Evolutionary conservation across 2,888 invertebrate genomes (phyloP).

Genomic region (Eumerus sabulonum): DNA sequence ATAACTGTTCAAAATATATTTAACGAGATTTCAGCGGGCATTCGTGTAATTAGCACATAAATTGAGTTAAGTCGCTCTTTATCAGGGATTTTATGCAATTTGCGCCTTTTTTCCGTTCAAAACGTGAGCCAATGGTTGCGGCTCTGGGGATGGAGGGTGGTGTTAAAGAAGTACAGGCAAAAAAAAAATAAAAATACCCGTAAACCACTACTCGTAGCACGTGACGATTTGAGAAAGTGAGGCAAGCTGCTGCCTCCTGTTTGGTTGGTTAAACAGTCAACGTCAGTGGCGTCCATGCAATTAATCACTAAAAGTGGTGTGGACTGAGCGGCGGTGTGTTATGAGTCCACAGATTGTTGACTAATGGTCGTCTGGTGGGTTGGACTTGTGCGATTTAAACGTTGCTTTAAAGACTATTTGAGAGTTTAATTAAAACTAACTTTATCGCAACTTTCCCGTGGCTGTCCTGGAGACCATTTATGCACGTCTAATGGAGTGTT

Average conservation of each 20-base stretch:
- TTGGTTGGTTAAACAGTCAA: conserved; percentile 22
- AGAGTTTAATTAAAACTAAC: conserved; percentile 33
- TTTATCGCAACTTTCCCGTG: no score
- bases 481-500: no score
- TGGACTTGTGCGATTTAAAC: conserved; percentile 25
- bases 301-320: conserved; percentile 40
- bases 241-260: neutral
- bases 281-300: conserved; percentile 34
- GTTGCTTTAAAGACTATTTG: conserved; percentile 9
- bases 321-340: neutral
- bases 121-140: no score
- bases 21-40: conserved; percentile 39
- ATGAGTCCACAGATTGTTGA: neutral
- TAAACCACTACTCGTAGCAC: neutral
- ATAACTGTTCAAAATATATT: conserved; percentile 10
- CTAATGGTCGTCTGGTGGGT: conserved; percentile 31
- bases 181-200: no score
- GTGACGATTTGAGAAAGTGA: conserved; percentile 7
- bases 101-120: neutral
- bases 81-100: conserved; percentile 36
- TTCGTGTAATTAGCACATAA: conserved; percentile 53
- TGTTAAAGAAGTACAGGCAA: no score
- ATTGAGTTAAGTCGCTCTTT: conserved; percentile 50
- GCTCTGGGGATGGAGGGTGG: no score
- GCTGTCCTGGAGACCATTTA: no score